Evolutionary conservation across 1,140 invertebrate genomes (phyloP), one percentile per base, ranked within the genome.

Genomic region (Saccostrea echinata): DNA sequence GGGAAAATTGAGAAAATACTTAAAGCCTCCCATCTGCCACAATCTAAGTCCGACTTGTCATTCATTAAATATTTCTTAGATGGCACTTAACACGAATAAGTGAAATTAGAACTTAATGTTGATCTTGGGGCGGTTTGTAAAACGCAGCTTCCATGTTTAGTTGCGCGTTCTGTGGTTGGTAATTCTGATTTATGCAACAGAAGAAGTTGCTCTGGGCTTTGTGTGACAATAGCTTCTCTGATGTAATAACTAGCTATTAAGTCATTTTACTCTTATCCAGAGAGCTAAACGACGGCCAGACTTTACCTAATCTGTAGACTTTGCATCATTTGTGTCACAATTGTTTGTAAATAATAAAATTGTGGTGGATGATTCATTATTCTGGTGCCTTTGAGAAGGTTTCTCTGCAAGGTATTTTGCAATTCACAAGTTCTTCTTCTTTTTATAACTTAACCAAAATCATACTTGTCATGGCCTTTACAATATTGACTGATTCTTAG

Each of bases 321-420:
- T 76, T 76, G 30, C 68, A 76, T 76, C 68, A 27, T 33, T 16
- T 0, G 33, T 76, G 68, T 76, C 68, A 27, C 24, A 76, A 76
- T 76, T 76, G 68, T 76, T 76, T 76, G 68, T 76, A 83, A 83
- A 53, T 83, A 52, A 83, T 52, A 52, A 52, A 53, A 83, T 83
- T 43, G n/a, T 83, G 35, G 81, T 83, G 35, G 33, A 51, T 51
- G 81, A 83, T 51, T 52, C 81, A 52, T 16, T 33, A 6, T 51
- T 2, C 81, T 51, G 81, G 81, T 16, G 16, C 27, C 30, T 9
- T 11, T 80, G 16, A 80, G 35, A 43, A 24, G 35, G 33, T 52
- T 83, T 21, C 35, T n/a, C 81, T 83, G 35, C 51, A 52, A 83
- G 35, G 21, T 30, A 53, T 83, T 43, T 8, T 24, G 12, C n/a